Percentiles rank a stretch among this genome's conserved stretches.
These are phyloP conservation scores for Arbacia lixula DNA, from an alignment of 53 echinoderm and acorn worm species.

Conservation along the genomic window DNA sequence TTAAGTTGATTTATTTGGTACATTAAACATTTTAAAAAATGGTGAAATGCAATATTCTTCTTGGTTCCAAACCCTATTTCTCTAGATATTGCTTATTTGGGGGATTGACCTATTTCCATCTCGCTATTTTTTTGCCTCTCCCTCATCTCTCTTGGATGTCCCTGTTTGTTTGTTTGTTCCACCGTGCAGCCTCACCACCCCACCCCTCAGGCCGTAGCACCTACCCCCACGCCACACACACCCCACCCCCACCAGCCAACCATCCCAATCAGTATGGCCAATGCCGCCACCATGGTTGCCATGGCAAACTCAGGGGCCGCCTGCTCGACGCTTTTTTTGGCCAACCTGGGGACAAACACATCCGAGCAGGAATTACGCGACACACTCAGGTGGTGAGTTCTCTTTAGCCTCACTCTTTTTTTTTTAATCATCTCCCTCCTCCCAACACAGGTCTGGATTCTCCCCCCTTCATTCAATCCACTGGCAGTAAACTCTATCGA, in stretches of 20 bases:
- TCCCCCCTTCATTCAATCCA: background rate
- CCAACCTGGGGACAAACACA: constrained; percentile 97
- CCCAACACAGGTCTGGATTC: background rate
- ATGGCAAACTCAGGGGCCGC: constrained; percentile 88
- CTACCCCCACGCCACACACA: constrained; percentile 96
- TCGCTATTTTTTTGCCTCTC: constrained; percentile 27
- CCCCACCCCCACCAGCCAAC: constrained; percentile 99
- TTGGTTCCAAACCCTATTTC: too few species aligned
- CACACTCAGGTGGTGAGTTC: constrained; percentile 94
- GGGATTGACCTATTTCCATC: too few species aligned
- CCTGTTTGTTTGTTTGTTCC: constrained; percentile 64
- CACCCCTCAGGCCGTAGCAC: constrained; percentile 97
- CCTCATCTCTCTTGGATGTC: constrained; percentile 28
- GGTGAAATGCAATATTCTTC: too few species aligned
- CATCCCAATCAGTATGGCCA: constrained; percentile 92
- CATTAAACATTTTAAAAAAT: too few species aligned
- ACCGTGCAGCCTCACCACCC: constrained; percentile 95
- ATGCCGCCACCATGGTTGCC: constrained; percentile 98
- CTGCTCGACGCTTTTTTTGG: constrained; percentile 99
- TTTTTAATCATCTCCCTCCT: background rate
- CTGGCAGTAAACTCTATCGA: too few species aligned
- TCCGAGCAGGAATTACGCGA: constrained; percentile 96
- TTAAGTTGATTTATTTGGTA: too few species aligned
- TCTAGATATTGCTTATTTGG: too few species aligned
- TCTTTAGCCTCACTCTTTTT: constrained; percentile 8